Evolutionary conservation across 2,113 vertebrate genomes (phyloP).

Genomic region (Lagopus muta): DNA sequence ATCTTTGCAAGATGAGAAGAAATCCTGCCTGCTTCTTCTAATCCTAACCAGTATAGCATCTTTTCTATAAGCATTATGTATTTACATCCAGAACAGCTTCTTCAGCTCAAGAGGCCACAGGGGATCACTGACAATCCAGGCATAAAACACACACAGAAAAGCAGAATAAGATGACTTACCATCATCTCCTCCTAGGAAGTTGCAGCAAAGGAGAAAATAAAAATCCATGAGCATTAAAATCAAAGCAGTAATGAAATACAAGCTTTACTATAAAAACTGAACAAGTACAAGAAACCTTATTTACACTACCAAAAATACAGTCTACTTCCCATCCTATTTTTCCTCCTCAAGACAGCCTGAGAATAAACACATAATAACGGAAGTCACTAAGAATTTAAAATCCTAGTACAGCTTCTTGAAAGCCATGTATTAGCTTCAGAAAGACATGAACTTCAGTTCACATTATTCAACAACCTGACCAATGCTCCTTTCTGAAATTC

Average conservation of each 20-base stretch:
- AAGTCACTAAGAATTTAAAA: background rate
- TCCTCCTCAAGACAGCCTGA: background rate
- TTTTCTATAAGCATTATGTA: background rate
- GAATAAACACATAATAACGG: background rate
- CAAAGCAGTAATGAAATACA: background rate
- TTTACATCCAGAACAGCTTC: background rate
- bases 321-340: background rate
- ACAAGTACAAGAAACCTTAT: background rate
- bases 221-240: slow-evolving; percentile 12
- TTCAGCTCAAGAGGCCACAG: background rate
- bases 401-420: background rate
- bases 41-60: background rate
- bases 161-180: slow-evolving; percentile 83
- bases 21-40: background rate
- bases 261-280: background rate
- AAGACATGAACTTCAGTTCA: background rate
- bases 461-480: background rate
- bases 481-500: background rate
- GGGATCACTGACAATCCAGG: background rate
- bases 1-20: background rate
- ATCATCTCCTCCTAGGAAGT: slow-evolving; percentile 87
- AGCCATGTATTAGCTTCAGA: background rate
- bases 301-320: background rate
- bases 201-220: background rate
- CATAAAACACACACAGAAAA: background rate